These are phyloP conservation scores for Hippopotamus amphibius DNA, from an alignment of 2,113 vertebrate genomes.

Conservation along the genomic window DNA sequence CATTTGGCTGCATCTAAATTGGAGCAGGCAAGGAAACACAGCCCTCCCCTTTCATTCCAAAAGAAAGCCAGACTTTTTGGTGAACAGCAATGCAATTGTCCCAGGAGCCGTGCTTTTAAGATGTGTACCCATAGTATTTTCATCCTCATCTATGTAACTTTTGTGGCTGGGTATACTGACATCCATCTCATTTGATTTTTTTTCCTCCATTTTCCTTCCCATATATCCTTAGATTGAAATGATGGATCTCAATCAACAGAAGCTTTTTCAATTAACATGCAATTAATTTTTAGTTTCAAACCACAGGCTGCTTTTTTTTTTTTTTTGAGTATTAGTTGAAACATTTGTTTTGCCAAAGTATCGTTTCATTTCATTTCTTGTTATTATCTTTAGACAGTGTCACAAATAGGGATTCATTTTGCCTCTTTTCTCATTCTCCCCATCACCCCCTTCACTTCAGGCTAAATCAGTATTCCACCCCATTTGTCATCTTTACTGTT, in stretches of 20 bases:
- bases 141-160: neutral
- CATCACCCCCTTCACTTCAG: neutral
- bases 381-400: neutral
- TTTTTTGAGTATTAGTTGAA: neutral
- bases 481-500: neutral
- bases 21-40: neutral
- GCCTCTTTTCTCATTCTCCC: neutral
- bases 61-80: neutral
- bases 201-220: neutral
- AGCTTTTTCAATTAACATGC: neutral
- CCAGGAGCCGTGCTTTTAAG: neutral
- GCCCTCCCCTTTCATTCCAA: neutral
- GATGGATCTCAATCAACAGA: neutral
- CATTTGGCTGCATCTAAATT: neutral
- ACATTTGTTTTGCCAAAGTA: neutral
- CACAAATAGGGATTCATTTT: neutral
- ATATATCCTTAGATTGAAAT: neutral
- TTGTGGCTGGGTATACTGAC: neutral
- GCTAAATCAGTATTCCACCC: neutral
- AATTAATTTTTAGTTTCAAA: neutral
- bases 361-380: neutral
- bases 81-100: neutral
- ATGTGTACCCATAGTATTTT: rapidly evolving
- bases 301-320: neutral
- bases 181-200: neutral